A percentile compares a stretch with the other conserved stretches of the same genome.
phyloP scores from a whole-genome alignment of 1,140 invertebrate genomes.

The Drosophila yakuba region DNA sequence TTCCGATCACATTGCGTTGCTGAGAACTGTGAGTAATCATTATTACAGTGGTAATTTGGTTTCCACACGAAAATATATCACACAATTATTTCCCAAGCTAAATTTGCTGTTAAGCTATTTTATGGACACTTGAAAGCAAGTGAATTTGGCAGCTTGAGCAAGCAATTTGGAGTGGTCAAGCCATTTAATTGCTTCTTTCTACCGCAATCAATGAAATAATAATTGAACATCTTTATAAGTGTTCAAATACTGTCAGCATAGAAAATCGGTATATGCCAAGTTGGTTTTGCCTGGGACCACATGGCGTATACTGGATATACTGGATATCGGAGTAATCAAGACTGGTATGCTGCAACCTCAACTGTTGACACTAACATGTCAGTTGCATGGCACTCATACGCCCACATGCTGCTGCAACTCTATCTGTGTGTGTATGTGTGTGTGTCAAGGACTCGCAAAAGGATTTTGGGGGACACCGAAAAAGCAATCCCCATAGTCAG shows the following conservation, averaged over 20 bases:
- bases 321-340: constrained; percentile 8
- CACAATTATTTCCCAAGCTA: no score
- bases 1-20: neutral
- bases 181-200: neutral
- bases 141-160: neutral
- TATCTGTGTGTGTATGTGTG: neutral
- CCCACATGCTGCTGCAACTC: constrained; percentile 27
- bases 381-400: constrained; percentile 18
- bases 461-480: constrained; percentile 9
- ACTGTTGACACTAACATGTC: constrained; percentile 36
- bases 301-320: constrained; percentile 16
- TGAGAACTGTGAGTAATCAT: neutral
- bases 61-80: no score
- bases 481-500: neutral
- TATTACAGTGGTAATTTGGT: no score
- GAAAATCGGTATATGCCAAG: neutral
- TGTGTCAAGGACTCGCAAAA: constrained; percentile 11
- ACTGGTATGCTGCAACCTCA: neutral
- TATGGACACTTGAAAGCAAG: neutral
- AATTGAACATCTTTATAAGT: neutral
- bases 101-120: neutral
- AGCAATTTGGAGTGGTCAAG: neutral
- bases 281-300: neutral
- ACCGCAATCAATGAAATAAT: neutral
- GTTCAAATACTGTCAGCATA: neutral